These are phyloP conservation scores for Rhinoptilus africanus DNA, from an alignment of 2,113 vertebrate species.

Conservation along the genomic window DNA sequence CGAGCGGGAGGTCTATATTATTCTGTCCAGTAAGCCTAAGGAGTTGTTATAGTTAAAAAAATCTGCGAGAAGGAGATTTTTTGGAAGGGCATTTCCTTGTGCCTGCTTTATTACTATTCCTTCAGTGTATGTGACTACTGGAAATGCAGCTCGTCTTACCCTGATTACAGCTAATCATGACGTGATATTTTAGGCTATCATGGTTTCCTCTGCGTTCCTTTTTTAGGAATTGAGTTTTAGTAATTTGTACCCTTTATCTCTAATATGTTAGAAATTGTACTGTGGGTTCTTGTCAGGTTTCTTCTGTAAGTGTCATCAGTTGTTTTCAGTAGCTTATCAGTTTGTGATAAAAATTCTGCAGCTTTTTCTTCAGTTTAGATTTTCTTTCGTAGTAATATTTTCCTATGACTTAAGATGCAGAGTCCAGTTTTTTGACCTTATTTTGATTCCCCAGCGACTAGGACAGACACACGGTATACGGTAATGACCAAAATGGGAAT, in stretches of 20 bases:
- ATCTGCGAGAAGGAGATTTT: not conserved
- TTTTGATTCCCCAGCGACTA: not conserved
- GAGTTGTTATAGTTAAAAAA: not conserved
- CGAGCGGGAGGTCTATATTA: not conserved
- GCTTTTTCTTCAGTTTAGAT: not conserved
- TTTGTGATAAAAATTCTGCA: not conserved
- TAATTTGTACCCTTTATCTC: not conserved
- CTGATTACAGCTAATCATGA: not conserved
- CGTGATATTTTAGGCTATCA: not conserved
- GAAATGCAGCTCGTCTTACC: not conserved
- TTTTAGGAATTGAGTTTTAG: not conserved
- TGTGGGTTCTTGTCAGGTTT: rapidly evolving
- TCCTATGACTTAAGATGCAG: not conserved
- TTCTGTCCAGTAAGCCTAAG: not conserved
- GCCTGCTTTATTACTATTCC: not conserved
- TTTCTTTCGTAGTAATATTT: not conserved
- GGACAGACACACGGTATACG: not conserved
- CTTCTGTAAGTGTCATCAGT: not conserved
- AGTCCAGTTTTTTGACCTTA: not conserved
- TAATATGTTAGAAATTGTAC: not conserved
- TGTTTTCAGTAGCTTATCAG: not conserved
- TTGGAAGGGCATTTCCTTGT: not conserved
- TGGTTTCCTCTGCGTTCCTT: not conserved
- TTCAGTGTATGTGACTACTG: not conserved
- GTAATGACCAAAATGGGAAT: not conserved